Percentiles rank a stretch among this genome's conserved stretches.
Evolutionary conservation across 1,140 invertebrate genomes (phyloP).

Genomic region (Papilio machaon): DNA sequence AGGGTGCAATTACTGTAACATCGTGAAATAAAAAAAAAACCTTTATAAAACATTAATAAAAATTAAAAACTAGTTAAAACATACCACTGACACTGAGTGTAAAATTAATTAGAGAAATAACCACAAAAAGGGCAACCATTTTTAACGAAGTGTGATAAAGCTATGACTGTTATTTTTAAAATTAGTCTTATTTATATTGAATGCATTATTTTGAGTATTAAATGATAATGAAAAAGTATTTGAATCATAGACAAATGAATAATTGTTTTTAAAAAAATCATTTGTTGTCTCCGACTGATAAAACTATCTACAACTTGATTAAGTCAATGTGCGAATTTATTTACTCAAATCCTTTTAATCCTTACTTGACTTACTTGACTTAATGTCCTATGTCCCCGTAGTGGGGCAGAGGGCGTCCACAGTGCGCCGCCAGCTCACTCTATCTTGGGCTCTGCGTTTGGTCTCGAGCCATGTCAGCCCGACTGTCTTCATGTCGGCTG

Average conservation of each 20-base stretch:
- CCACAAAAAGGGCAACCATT: not conserved
- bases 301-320: not conserved
- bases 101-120: not conserved
- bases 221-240: not conserved
- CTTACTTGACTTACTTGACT: too few relatives aligned
- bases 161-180: not conserved
- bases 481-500: too few relatives aligned
- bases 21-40: not conserved
- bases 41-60: not conserved
- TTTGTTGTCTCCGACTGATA: constrained; percentile 18
- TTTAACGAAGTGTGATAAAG: not conserved
- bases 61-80: not conserved
- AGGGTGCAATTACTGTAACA: too few relatives aligned
- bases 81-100: constrained; percentile 6
- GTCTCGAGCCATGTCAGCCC: too few relatives aligned
- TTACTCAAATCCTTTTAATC: not conserved
- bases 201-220: not conserved
- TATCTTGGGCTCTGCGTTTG: too few relatives aligned
- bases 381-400: too few relatives aligned
- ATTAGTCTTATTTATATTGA: not conserved
- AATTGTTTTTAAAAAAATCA: not conserved
- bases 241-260: not conserved
- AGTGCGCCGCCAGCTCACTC: too few relatives aligned
- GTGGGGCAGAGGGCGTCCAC: too few relatives aligned
- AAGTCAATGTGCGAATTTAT: constrained; percentile 8